These are phyloP conservation scores for Callyntrura guangdongensis DNA, from an alignment of 2,888 invertebrate genomes.

Conservation along the genomic window DNA sequence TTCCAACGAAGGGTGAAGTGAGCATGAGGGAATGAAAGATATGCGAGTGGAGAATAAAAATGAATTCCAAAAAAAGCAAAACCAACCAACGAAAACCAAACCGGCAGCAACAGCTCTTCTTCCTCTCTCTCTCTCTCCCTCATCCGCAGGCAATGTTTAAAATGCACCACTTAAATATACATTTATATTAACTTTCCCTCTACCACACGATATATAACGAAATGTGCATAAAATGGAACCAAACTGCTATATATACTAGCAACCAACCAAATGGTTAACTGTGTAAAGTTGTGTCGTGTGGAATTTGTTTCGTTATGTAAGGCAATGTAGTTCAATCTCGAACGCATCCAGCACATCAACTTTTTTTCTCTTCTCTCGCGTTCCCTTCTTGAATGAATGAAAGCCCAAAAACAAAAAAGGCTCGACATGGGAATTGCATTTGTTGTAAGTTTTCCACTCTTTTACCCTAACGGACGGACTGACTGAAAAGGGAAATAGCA, in stretches of 20 bases:
- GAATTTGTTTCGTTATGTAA: neutral
- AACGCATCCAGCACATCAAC: conserved; percentile 22
- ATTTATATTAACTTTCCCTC: conserved; percentile 62
- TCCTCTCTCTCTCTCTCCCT: neutral
- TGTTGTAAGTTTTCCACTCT: conserved; percentile 6
- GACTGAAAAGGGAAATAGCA: conserved; percentile 45
- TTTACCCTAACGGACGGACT: too few relatives aligned
- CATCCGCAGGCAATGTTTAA: conserved; percentile 41
- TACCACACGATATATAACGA: neutral
- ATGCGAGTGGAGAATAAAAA: neutral
- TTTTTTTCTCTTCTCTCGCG: too few relatives aligned
- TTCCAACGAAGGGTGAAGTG: conserved; percentile 71
- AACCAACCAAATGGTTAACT: too few relatives aligned
- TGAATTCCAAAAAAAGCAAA: conserved; percentile 31
- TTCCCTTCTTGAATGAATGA: too few relatives aligned
- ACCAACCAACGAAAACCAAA: conserved; percentile 12
- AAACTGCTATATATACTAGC: too few relatives aligned
- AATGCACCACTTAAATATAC: conserved; percentile 57
- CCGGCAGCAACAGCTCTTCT: conserved; percentile 11
- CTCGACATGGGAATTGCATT: conserved; percentile 50
- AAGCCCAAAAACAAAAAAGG: conserved; percentile 46
- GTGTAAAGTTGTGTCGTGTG: neutral
- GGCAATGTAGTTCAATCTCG: conserved; percentile 9
- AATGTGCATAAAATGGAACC: conserved; percentile 12
- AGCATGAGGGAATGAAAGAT: conserved; percentile 10